Base-by-base conservation (phyloP, 1,140 invertebrate genomes). In the Drosophila seguyi region DNA sequence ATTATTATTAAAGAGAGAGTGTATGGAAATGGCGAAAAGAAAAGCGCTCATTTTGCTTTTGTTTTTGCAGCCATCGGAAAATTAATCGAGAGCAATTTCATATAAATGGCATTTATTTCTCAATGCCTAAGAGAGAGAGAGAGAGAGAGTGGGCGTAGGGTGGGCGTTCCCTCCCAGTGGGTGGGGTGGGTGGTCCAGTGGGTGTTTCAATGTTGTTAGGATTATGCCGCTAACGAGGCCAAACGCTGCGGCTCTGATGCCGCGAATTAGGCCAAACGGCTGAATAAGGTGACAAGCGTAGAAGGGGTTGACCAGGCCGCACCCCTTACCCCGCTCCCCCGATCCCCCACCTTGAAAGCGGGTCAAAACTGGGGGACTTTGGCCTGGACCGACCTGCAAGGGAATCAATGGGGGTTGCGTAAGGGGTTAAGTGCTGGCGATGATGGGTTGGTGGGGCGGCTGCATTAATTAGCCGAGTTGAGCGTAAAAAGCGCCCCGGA, bases 151-250 rank as follows among this genome's bases (percentile, higher is more conserved):
- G 41, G 16, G 27, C 39, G 20, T 0, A 29, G 27, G 29, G 10
- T 34, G 31, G 34, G 34, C 34, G 4, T 36, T 36, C 4, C 34
- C 34, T 13, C 34, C 34, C 34, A 45, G 41, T 34, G 39, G 53
- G 52, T 27, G 45, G 25, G 25, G 22, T 47, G 50, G 57, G 16
- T 31, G 39, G 31, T 20, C 18, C n/a, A 36, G 7, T 45, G 14
- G 53, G 61, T 60, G 39, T 22, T n/a, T 18, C 29, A 38, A 45
- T 67, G 65, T 34, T 79, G 78, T 86, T 75, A 56, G 82, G 78
- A 86, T 85, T 85, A 85, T 69, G 65, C 63, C 76, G 74, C 82
- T 87, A 85, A 85, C 82, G 82, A 86, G 82, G 79, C 59, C 78
- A 79, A 79, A 77, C 55, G 62, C 60, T 65, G 66, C 55, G 48